These are phyloP conservation scores for Sinocyclocheilus grahami DNA, from an alignment of 2,113 vertebrate genomes.

Conservation along the genomic window DNA sequence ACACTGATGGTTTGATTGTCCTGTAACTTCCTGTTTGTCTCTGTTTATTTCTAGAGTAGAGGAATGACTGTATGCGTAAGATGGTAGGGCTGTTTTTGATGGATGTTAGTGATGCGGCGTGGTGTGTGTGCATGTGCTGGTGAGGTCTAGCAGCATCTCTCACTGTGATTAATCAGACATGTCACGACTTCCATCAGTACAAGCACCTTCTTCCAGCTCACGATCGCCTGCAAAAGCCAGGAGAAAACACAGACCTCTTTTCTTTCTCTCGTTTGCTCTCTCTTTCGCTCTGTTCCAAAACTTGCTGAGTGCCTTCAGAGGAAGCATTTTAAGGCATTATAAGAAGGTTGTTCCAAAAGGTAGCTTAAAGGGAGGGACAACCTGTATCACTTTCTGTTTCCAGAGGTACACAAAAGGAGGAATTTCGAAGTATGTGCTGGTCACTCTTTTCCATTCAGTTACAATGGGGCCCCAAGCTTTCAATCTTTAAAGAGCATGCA, in stretches of 20 bases:
- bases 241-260: not conserved
- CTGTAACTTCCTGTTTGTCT: constrained; percentile 24
- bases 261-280: not conserved
- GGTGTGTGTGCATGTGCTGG: not conserved
- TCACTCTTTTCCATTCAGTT: too few species aligned
- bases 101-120: not conserved
- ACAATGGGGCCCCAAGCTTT: too few species aligned
- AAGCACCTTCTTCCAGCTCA: constrained; percentile 38
- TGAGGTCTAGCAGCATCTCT: not conserved
- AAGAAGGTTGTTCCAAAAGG: too few species aligned
- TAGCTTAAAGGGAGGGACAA: too few species aligned
- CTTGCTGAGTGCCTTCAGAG: not conserved
- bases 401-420: too few species aligned
- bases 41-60: constrained; percentile 28
- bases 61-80: constrained; percentile 13
- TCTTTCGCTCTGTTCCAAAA: not conserved
- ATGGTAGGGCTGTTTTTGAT: not conserved
- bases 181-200: constrained; percentile 38
- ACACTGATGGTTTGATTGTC: constrained; percentile 23
- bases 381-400: too few species aligned
- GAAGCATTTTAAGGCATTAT: not conserved
- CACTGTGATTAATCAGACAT: constrained; percentile 53
- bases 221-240: not conserved
- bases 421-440: too few species aligned
- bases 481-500: too few species aligned